Base-by-base conservation (phyloP, 2,888 invertebrate species). In the Dynastes maya region DNA sequence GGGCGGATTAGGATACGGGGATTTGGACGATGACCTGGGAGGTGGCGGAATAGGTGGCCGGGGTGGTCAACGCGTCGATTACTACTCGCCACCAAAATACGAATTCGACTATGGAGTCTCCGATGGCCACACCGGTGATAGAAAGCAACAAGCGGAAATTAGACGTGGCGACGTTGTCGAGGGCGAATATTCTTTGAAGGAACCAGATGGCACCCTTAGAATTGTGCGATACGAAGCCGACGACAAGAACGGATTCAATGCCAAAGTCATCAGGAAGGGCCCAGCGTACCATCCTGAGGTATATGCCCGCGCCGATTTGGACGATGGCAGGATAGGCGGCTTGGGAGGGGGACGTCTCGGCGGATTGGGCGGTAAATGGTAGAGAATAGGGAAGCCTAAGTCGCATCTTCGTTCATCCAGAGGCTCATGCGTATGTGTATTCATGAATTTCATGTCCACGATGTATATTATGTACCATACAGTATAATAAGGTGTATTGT, bases 171-270 rank as follows among this genome's bases (percentile, higher is more conserved):
- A 79, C 65, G 64, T 53, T 4, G 79, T 79, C 22, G 22, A 72
- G 45, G 79, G 79, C 11, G 79, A 79, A 72, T 79, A 79, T 32
- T 79, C 79, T 9, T 45, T 79, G 11, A 11, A 65, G 1, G 79
- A 79, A 72, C 71, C 79, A 6, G 79, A 79, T 61, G 79, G 79
- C 16, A 79, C 76, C 49, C 8, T 65, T 2, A 70, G 79, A 22
- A 71, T 72, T 32, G 79, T 79, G 4, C 68, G 72, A 27, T 79
- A 79, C 55, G 67, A 77, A 65, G 79, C 79, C 22, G 78, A 78
- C 49, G 79, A 79, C 29, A 70, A 77, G 40, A 79, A 79, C 22
- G 79, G 79, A 32, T 79, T 79, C 72, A 79, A 79, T 49, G 79
- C 79, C 9, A 77, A 79, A 67, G 79, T 79, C 6, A 78, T 78